A percentile compares a stretch with the other conserved stretches of the same genome.
These are phyloP conservation scores for Oryzias celebensis DNA, from an alignment of 2,113 vertebrate species.

Conservation along the genomic window DNA sequence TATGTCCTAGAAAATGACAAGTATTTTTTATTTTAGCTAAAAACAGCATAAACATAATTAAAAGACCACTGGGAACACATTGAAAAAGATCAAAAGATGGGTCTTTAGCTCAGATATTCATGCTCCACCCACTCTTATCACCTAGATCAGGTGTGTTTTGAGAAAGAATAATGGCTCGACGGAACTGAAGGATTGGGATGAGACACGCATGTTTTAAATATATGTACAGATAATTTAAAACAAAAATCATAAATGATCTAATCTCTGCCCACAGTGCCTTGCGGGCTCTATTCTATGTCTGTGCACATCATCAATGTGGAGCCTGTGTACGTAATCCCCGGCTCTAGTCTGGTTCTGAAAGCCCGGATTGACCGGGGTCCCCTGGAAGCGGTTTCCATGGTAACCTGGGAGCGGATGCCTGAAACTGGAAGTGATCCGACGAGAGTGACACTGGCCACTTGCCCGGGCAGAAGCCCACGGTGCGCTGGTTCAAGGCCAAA, in stretches of 20 bases:
- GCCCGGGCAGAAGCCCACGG: conserved; percentile 26
- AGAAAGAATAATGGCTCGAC: too few relatives aligned
- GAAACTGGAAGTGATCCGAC: conserved; percentile 21
- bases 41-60: too few relatives aligned
- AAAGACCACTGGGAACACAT: too few relatives aligned
- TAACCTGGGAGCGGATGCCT: conserved; percentile 66
- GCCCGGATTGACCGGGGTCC: conserved; percentile 45
- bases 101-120: too few relatives aligned
- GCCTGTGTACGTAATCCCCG: conserved; percentile 54
- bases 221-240: conserved; percentile 2
- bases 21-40: too few relatives aligned
- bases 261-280: conserved; percentile 53
- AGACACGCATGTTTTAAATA: background rate
- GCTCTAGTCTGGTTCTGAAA: conserved; percentile 55
- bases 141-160: too few relatives aligned
- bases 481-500: conserved; percentile 35
- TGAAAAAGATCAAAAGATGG: too few relatives aligned
- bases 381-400: conserved; percentile 36
- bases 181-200: too few relatives aligned
- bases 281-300: conserved; percentile 42
- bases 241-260: background rate
- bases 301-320: conserved; percentile 60
- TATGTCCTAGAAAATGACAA: too few relatives aligned
- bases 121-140: too few relatives aligned
- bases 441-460: conserved; percentile 57